phyloP scores from a whole-genome alignment of 64 coral and sea anemone genomes.

The Actinia equina region DNA sequence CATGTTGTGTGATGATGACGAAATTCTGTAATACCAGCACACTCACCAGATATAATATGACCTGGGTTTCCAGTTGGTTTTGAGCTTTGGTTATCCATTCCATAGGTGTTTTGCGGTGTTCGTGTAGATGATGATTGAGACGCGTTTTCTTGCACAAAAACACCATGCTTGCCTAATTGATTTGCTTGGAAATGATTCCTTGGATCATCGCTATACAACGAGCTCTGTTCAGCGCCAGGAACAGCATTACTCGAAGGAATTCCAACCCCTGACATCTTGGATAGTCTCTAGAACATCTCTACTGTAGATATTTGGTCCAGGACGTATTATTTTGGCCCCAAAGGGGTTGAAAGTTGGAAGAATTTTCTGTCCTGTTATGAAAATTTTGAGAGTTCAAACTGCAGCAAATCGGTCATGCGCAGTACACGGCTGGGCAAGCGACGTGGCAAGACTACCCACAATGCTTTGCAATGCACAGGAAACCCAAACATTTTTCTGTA shows the following conservation, averaged over 20 bases:
- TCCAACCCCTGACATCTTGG: conserved; percentile 26
- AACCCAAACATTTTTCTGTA: neutral
- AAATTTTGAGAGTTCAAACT: neutral
- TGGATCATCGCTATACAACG: neutral
- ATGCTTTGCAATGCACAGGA: neutral
- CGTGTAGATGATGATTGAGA: neutral
- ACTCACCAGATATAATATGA: neutral
- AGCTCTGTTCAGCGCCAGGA: conserved; percentile 18
- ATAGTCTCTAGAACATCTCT: conserved; percentile 5
- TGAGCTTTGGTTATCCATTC: conserved; percentile 5
- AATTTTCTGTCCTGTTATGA: neutral
- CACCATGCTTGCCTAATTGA: conserved; percentile 4
- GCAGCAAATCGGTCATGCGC: conserved; percentile 21
- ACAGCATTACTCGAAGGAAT: conserved; percentile 15
- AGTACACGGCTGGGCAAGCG: neutral
- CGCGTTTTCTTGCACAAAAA: neutral
- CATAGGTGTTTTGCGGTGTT: neutral
- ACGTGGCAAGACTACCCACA: conserved; percentile 8
- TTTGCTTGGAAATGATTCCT: conserved; percentile 28
- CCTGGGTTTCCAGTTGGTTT: neutral
- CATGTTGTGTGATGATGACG: neutral
- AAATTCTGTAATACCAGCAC: neutral
- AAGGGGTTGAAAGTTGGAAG: neutral
- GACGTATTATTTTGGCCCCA: conserved; percentile 2
- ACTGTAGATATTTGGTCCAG: neutral